Conservation (phyloP, 1,140 invertebrate species). For the Bombus ignitus region DNA sequence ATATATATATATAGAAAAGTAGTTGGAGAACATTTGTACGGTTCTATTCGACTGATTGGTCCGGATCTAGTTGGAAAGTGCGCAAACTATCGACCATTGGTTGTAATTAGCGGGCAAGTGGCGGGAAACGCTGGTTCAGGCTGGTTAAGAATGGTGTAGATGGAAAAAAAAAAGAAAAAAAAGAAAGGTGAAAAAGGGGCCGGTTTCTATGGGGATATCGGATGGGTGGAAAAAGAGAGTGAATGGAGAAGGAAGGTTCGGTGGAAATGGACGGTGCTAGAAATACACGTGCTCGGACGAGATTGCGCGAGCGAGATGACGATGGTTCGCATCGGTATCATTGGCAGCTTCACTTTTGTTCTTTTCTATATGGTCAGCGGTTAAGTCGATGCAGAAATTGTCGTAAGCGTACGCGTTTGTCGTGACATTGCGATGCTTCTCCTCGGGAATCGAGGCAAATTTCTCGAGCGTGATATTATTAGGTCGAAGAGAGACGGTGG, state of each 20-base stretch:
- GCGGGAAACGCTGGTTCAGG: no score
- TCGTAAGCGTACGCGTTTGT: slow-evolving; percentile 71
- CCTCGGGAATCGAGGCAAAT: slow-evolving; percentile 70
- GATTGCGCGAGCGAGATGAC: slow-evolving; percentile 19
- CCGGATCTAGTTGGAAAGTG: no score
- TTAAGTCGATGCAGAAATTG: slow-evolving; percentile 72
- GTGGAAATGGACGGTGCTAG: background rate
- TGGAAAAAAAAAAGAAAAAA: no score
- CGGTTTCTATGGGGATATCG: no score
- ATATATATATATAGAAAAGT: background rate
- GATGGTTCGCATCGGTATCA: slow-evolving; percentile 14
- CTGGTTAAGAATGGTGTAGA: no score
- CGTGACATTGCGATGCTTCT: slow-evolving; percentile 61
- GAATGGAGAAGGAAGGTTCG: no score
- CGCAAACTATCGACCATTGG: no score
- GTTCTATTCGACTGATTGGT: no score
- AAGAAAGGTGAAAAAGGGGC: no score
- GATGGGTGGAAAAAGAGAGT: no score
- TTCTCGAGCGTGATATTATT: slow-evolving; percentile 72
- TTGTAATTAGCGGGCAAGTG: no score
- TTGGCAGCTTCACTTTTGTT: background rate
- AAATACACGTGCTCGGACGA: slow-evolving; percentile 52
- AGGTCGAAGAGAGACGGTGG: slow-evolving; percentile 41
- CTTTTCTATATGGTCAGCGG: slow-evolving; percentile 54
- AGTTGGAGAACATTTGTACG: background rate